Conservation (phyloP, 2,797 vertebrate species). For the Coluber constrictor region DNA sequence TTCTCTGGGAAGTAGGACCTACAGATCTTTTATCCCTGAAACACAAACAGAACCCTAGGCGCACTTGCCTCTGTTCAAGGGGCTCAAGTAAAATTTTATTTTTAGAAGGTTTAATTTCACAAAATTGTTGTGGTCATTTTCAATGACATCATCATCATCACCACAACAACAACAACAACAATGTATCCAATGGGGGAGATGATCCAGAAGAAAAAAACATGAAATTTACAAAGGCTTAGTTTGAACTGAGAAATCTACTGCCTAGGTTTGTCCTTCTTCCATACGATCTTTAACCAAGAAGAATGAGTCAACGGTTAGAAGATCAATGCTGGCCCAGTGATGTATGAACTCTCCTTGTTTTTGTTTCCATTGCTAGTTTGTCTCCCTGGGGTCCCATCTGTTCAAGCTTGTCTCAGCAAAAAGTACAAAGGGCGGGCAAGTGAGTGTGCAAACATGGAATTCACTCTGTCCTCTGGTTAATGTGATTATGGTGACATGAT, state of each 20-base stretch:
- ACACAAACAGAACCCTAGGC: not conserved
- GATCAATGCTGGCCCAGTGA: conserved; percentile 10
- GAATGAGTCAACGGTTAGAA: conserved; percentile 5
- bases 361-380: not conserved
- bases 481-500: not conserved
- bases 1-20: not conserved
- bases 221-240: not conserved
- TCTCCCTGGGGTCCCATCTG: not conserved
- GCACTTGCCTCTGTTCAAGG: not conserved
- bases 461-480: not conserved
- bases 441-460: not conserved
- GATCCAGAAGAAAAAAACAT: not conserved
- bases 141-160: not conserved
- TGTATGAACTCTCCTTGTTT: not conserved
- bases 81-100: not conserved
- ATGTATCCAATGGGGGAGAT: not conserved
- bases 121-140: not conserved
- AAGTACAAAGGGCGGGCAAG: conserved; percentile 1
- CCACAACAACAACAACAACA: not conserved
- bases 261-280: not conserved
- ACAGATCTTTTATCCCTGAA: not conserved
- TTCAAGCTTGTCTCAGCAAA: conserved; percentile 25
- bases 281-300: conserved; percentile 12
- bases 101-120: not conserved
- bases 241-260: not conserved